phyloP scores from a whole-genome alignment of 2,888 invertebrate species.

The Campoplex capitator region DNA sequence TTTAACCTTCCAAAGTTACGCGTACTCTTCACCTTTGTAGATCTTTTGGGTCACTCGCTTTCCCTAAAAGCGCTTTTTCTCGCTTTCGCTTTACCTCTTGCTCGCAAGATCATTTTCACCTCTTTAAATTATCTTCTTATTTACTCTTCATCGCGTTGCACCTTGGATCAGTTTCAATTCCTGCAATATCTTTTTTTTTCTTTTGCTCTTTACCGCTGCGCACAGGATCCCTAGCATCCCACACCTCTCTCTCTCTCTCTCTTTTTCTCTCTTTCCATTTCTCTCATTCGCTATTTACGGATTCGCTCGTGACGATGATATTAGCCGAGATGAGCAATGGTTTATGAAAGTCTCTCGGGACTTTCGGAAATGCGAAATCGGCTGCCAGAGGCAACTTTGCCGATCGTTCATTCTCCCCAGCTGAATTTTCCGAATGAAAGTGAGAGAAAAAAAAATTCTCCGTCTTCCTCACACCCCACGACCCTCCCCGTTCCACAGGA shows the following conservation, averaged over 20 bases:
- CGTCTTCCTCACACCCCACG: not conserved
- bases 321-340: constrained; percentile 40
- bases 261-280: not conserved
- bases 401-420: constrained; percentile 7
- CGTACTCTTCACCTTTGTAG: not conserved
- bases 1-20: not conserved
- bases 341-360: constrained; percentile 43
- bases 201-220: not conserved
- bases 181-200: constrained; percentile 2
- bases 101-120: not conserved
- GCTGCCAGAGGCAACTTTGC: constrained; percentile 22
- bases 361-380: constrained; percentile 53
- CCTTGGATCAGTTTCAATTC: not conserved
- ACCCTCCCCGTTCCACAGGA: not conserved
- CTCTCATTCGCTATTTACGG: not conserved
- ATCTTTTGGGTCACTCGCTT: not conserved
- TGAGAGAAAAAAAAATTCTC: not conserved
- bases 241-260: constrained; percentile 1
- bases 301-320: constrained; percentile 21
- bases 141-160: not conserved
- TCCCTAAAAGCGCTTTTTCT: not conserved
- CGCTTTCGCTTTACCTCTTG: not conserved
- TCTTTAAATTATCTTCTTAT: not conserved
- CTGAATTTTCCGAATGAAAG: not conserved
- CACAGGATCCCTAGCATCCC: not conserved